A percentile compares a stretch with the other conserved stretches of the same genome.
These are phyloP conservation scores for Onychorhynchus coronatus DNA, from an alignment of 2,113 vertebrate species.

Conservation along the genomic window DNA sequence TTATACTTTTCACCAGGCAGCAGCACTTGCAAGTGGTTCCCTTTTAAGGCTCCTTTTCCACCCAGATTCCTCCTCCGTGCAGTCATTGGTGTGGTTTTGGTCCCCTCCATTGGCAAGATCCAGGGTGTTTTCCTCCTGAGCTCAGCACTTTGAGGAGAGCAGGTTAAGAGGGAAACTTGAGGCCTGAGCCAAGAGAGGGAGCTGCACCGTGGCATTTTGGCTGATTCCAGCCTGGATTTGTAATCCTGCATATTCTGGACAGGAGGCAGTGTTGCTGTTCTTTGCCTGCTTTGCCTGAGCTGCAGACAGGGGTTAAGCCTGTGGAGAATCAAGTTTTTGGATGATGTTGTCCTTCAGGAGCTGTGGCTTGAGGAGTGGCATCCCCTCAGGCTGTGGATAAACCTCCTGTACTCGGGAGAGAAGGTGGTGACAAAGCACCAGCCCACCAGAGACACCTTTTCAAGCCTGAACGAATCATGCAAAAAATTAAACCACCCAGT, in stretches of 20 bases:
- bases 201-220: rapidly evolving
- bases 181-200: not conserved
- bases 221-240: not conserved
- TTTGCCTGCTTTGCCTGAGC: not conserved
- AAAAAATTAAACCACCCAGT: too few species aligned
- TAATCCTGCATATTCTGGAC: not conserved
- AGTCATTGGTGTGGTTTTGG: not conserved
- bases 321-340: not conserved
- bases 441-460: too few species aligned
- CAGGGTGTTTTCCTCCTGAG: not conserved
- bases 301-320: not conserved
- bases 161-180: not conserved
- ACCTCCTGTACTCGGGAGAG: not conserved
- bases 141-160: not conserved
- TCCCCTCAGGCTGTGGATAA: not conserved
- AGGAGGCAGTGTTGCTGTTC: not conserved
- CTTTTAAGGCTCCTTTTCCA: constrained; percentile 12
- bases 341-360: not conserved
- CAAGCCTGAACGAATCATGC: not conserved
- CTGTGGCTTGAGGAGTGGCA: not conserved
- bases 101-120: not conserved
- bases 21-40: not conserved
- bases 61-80: not conserved
- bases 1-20: not conserved
- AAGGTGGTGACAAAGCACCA: not conserved